These are phyloP conservation scores for Drosophila asahinai DNA, from an alignment of 1,140 invertebrate genomes.

Conservation along the genomic window DNA sequence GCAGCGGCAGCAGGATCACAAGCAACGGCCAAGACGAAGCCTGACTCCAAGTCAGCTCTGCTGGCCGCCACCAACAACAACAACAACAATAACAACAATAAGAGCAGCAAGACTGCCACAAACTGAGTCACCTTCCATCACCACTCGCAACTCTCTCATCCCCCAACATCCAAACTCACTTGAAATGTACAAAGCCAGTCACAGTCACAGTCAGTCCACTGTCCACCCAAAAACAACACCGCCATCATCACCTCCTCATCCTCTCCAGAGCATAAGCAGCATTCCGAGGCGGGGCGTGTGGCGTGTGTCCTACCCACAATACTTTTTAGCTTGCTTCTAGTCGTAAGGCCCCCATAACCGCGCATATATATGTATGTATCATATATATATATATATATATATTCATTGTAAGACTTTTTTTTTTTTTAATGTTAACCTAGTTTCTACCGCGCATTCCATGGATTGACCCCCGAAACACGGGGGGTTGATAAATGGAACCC, in stretches of 20 bases:
- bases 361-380: constrained; percentile 26
- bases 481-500: background rate
- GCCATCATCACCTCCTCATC: constrained; percentile 9
- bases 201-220: background rate
- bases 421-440: constrained; percentile 66
- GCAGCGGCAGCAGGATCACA: background rate
- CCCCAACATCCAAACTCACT: constrained; percentile 12
- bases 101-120: constrained; percentile 38
- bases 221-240: background rate
- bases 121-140: constrained; percentile 6
- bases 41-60: constrained; percentile 29
- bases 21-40: constrained; percentile 10
- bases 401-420: constrained; percentile 45
- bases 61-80: constrained; percentile 26
- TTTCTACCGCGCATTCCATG: constrained; percentile 37
- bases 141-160: background rate
- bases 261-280: background rate
- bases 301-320: constrained; percentile 27
- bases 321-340: constrained; percentile 45
- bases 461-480: background rate
- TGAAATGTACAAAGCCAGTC: constrained; percentile 42
- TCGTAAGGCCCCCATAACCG: constrained; percentile 26
- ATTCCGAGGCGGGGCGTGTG: constrained; percentile 15
- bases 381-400: constrained; percentile 34
- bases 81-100: constrained; percentile 23